Percentiles rank a stretch among this genome's conserved stretches.
Conservation (phyloP, 2,888 invertebrate species). For the Leptogaster cylindrica region DNA sequence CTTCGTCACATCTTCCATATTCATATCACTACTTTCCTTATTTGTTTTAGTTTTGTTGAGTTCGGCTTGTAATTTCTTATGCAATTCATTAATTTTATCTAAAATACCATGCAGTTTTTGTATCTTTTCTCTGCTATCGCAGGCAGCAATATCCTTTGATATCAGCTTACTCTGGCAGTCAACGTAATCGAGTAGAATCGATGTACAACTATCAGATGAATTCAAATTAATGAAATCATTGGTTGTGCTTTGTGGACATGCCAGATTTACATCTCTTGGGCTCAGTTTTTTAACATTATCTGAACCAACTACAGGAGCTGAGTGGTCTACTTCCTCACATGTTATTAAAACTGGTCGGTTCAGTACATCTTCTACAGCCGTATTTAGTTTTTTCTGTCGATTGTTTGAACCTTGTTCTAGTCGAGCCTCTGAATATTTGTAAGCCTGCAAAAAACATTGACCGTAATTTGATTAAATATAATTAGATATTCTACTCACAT, state of each 20-base stretch:
- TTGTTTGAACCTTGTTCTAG: conserved; percentile 60
- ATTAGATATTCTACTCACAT: conserved; percentile 7
- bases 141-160: conserved; percentile 54
- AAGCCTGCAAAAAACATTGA: conserved; percentile 55
- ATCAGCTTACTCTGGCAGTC: conserved; percentile 57
- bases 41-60: conserved; percentile 50
- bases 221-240: conserved; percentile 44
- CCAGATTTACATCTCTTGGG: not conserved
- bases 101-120: conserved; percentile 53
- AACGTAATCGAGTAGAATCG: conserved; percentile 57
- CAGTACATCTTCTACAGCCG: conserved; percentile 62
- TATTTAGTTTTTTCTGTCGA: conserved; percentile 64
- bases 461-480: not conserved
- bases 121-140: conserved; percentile 51
- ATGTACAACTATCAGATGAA: conserved; percentile 56
- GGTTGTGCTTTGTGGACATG: not conserved
- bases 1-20: conserved; percentile 44
- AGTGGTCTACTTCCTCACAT: conserved; percentile 53
- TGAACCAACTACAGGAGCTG: not conserved
- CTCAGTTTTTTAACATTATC: not conserved
- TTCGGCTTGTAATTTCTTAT: conserved; percentile 54
- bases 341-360: conserved; percentile 58
- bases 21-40: conserved; percentile 45
- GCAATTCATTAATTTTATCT: conserved; percentile 55
- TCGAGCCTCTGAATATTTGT: conserved; percentile 62